A percentile compares a stretch with the other conserved stretches of the same genome.
Evolutionary conservation across 2,113 vertebrate genomes (phyloP).

Genomic region (Pongo pygmaeus): DNA sequence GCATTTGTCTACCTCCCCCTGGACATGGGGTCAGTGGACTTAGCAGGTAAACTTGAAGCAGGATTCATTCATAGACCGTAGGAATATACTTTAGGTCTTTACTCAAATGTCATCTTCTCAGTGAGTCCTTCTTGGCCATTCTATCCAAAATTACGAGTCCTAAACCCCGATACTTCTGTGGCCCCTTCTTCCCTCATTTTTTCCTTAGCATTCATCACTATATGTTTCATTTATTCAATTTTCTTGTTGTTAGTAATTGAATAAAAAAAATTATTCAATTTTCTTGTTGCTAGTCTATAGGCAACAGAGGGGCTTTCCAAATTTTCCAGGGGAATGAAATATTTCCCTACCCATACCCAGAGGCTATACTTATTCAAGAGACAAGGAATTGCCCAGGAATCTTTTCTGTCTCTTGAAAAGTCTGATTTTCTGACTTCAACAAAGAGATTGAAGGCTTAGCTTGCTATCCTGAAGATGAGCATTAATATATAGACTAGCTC

Average conservation of each 20-base stretch:
- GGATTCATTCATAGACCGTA: not conserved
- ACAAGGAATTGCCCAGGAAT: not conserved
- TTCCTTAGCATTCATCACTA: not conserved
- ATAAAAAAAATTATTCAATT: not conserved
- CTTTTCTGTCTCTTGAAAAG: not conserved
- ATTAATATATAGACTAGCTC: constrained; percentile 50
- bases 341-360: not conserved
- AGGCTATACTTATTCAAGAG: not conserved
- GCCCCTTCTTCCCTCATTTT: not conserved
- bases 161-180: not conserved
- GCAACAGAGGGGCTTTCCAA: not conserved
- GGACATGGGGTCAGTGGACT: not conserved
- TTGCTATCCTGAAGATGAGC: constrained; percentile 13
- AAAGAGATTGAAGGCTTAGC: constrained; percentile 28
- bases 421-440: constrained; percentile 5
- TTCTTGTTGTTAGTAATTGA: not conserved
- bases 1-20: not conserved
- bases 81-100: not conserved
- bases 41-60: not conserved
- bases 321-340: not conserved
- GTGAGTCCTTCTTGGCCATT: not conserved
- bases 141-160: not conserved
- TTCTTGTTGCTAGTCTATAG: not conserved
- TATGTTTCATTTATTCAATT: not conserved
- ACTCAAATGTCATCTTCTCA: not conserved